Conservation (phyloP, 2,113 vertebrate species). For the Callipepla squamata region DNA sequence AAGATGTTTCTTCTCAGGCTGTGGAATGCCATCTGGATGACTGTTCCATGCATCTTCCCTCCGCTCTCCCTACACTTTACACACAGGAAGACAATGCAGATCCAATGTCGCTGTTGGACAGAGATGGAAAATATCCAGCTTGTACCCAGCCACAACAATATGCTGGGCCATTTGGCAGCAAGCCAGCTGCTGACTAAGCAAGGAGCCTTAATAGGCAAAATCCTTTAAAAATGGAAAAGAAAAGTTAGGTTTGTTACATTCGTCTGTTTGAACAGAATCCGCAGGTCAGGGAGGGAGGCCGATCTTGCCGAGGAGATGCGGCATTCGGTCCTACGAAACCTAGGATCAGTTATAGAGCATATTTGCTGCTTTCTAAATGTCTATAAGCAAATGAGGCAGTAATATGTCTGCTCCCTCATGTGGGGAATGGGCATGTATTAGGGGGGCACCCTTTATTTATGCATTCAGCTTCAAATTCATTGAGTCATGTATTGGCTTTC, state of each 20-base stretch:
- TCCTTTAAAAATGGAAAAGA: slow-evolving; percentile 30
- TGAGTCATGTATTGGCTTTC: background rate
- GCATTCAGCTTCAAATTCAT: background rate
- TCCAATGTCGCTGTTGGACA: slow-evolving; percentile 20
- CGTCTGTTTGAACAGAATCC: background rate
- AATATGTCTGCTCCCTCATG: background rate
- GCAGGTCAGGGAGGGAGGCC: background rate
- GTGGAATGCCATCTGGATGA: slow-evolving; percentile 71
- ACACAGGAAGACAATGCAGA: slow-evolving; percentile 53
- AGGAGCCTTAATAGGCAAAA: slow-evolving; percentile 17
- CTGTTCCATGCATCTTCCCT: slow-evolving; percentile 27
- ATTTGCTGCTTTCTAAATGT: background rate
- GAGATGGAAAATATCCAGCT: slow-evolving; percentile 62
- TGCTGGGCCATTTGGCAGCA: slow-evolving; percentile 41
- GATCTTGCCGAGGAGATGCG: background rate
- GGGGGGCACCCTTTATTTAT: background rate
- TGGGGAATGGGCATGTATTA: background rate
- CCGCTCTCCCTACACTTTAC: slow-evolving; percentile 38
- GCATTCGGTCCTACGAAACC: background rate
- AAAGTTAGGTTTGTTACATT: slow-evolving; percentile 51
- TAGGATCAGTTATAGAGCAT: background rate
- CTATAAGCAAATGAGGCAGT: background rate
- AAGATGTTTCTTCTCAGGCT: slow-evolving; percentile 72
- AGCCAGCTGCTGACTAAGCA: slow-evolving; percentile 71
- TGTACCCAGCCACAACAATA: slow-evolving; percentile 43